A percentile compares a stretch with the other conserved stretches of the same genome.
phyloP scores from a whole-genome alignment of 2,113 vertebrate genomes.

The Lates calcarifer region DNA sequence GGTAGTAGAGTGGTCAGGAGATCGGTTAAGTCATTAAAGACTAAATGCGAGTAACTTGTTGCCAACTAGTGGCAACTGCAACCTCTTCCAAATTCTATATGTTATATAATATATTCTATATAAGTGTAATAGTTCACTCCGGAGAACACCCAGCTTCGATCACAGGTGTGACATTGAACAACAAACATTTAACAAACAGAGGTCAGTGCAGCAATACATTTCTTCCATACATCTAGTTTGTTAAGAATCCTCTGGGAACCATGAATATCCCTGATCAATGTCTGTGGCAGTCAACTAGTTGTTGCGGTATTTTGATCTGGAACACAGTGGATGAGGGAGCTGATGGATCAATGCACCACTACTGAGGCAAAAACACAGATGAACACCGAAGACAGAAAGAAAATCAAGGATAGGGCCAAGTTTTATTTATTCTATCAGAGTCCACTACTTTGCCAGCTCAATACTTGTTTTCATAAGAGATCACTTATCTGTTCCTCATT shows the following conservation, averaged over 20 bases:
- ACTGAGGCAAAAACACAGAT: neutral
- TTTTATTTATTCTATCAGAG: conserved; percentile 1
- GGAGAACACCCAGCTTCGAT: too few relatives aligned
- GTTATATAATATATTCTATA: too few relatives aligned
- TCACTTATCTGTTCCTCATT: neutral
- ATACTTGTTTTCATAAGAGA: neutral
- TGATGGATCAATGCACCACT: neutral
- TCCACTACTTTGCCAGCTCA: neutral
- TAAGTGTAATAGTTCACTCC: too few relatives aligned
- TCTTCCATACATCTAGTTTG: neutral
- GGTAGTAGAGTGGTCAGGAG: neutral
- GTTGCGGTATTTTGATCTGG: neutral
- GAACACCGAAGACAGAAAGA: neutral
- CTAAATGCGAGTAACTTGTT: too few relatives aligned
- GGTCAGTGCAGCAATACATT: neutral
- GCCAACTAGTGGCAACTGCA: too few relatives aligned
- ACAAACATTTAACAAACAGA: neutral
- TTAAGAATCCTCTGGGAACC: neutral
- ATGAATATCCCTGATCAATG: neutral
- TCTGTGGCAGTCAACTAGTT: neutral
- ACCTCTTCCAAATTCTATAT: too few relatives aligned
- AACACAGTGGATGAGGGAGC: neutral
- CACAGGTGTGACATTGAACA: neutral
- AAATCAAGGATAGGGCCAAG: neutral
- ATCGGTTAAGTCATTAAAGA: neutral